A percentile compares a stretch with the other conserved stretches of the same genome.
Evolutionary conservation across 2,888 invertebrate species (phyloP).

Genomic region (Cephus runcator): DNA sequence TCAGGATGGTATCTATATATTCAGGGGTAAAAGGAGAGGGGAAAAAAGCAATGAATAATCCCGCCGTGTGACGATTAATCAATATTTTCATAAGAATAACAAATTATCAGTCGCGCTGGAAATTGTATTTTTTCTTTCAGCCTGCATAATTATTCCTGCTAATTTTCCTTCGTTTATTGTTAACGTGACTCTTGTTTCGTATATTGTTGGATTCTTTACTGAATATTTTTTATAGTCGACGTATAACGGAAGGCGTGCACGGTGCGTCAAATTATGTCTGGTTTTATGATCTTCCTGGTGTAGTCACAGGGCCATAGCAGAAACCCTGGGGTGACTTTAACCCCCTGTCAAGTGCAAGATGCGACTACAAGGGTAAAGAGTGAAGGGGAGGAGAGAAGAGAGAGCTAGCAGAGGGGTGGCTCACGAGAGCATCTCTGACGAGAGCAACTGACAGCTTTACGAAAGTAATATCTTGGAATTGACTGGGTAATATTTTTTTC

Average conservation of each 20-base stretch:
- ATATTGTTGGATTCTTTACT: not conserved
- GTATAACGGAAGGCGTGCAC: slow-evolving; percentile 22
- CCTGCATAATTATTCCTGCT: too few species aligned
- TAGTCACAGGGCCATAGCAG: not conserved
- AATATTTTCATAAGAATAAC: not conserved
- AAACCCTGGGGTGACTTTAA: not conserved
- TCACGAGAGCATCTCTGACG: not conserved
- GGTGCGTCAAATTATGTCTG: slow-evolving; percentile 43
- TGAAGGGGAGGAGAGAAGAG: not conserved
- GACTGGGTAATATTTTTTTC: not conserved
- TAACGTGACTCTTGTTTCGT: too few species aligned
- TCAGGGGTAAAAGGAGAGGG: slow-evolving; percentile 28
- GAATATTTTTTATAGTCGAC: slow-evolving; percentile 4
- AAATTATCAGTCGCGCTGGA: not conserved
- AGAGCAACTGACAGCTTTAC: not conserved
- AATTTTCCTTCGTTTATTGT: too few species aligned
- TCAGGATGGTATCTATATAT: slow-evolving; percentile 22
- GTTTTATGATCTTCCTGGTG: slow-evolving; percentile 39
- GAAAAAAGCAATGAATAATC: not conserved
- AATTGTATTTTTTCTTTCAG: not conserved
- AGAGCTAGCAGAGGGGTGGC: not conserved
- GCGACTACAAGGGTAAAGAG: too few species aligned
- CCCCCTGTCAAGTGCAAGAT: not conserved
- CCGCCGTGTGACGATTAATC: not conserved
- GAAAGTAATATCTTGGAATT: slow-evolving; percentile 1